These are phyloP conservation scores for Carapus acus DNA, from an alignment of 2,797 vertebrate species.

Conservation along the genomic window DNA sequence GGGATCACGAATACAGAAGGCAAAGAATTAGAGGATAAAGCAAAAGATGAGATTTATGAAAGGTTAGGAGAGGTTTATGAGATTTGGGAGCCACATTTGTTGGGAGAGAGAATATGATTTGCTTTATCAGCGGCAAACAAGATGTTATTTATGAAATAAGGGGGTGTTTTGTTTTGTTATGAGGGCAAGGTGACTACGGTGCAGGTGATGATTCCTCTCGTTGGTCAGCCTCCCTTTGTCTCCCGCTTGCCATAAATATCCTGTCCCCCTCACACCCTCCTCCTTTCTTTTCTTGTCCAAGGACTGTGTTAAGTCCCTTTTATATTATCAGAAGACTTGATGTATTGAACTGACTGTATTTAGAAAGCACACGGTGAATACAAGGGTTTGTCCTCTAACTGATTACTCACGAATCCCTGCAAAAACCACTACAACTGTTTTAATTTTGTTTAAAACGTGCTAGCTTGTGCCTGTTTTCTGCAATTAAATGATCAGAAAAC, in stretches of 20 bases:
- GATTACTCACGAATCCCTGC: no score
- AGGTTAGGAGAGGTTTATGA: conserved; percentile 62
- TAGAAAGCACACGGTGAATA: no score
- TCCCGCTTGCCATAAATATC: not conserved
- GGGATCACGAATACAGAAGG: conserved; percentile 26
- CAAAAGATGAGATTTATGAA: conserved; percentile 48
- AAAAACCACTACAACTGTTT: no score
- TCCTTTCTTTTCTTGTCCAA: conserved; percentile 1
- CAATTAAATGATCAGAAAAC: no score
- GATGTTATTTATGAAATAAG: conserved; percentile 59
- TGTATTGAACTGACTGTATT: no score
- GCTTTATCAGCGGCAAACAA: conserved; percentile 60
- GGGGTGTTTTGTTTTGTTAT: conserved; percentile 49
- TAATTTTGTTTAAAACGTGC: no score
- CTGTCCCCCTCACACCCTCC: conserved; percentile 10
- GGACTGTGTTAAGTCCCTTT: conserved; percentile 1
- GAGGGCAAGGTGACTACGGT: conserved; percentile 22
- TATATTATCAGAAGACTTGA: conserved; percentile 13
- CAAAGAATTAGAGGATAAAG: conserved; percentile 42
- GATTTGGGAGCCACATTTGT: conserved; percentile 59
- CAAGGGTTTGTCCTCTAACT: no score
- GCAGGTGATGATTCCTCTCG: conserved; percentile 27
- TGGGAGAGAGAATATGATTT: conserved; percentile 57
- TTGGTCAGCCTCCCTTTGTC: conserved; percentile 4
- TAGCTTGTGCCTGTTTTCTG: no score